Evolutionary conservation across 2,888 invertebrate genomes (phyloP), one percentile per base, ranked within the genome.

Genomic region (Phania funesta): DNA sequence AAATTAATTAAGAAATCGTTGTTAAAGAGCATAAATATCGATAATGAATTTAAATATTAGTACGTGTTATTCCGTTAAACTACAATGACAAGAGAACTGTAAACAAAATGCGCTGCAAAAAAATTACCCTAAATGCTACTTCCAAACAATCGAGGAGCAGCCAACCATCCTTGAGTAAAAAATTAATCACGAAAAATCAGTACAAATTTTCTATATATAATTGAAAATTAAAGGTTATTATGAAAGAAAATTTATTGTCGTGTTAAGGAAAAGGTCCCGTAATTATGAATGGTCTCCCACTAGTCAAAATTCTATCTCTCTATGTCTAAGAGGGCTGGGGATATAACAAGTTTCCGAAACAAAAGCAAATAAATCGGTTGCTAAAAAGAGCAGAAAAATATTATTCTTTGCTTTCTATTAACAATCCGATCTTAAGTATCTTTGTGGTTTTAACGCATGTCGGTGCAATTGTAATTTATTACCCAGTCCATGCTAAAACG

Each of bases 131-230:
- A 6, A n/a, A n/a, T n/a, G n/a, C n/a, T 44, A 44, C 6, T 44
- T 44, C 6, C 20, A 54, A 44, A 54, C 29, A 29, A 20, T 20
- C 8, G 20, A 16, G 2, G 24, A 41, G 50, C 70, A 3, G 3
- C n/a, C 18, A 48, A 38, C 1, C n/a, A 9, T 41, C 29, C 29
- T 54, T 50, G 20, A 9, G 22, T 3, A 32, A 18, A 16, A 32
- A 48, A 62, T 32, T 22, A 20, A 26, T 32, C 29, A 62, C 22
- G 52, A 38, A 41, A 62, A 73, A 22, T 73, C 48, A 22, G 29
- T 54, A 54, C 7, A 41, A 24, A 8, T 29, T 9, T 38, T 38
- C n/a, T 50, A 16, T 52, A 41, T 35, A 18, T 35, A 65, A 38
- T 65, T 41, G 20, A 29, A 41, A 67, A 67, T 54, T 64, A 48